Evolutionary conservation across 1,140 invertebrate genomes (phyloP), one percentile per base, ranked within the genome.

Genomic region (Luehdorfia chinensis): DNA sequence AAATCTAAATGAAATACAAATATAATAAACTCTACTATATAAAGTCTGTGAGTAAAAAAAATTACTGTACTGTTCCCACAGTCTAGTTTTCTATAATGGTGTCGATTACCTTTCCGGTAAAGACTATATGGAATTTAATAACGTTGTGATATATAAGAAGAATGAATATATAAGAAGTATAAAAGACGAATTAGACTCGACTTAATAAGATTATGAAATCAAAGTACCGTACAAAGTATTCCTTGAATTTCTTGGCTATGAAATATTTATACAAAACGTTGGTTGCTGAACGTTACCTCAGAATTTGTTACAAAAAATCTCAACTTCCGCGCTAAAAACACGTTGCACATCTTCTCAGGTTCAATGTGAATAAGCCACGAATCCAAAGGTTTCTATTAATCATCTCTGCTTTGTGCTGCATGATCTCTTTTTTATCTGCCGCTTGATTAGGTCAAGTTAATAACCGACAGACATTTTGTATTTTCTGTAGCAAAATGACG

Each of bases 241-340:
- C n/a, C n/a, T n/a, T n/a, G n/a, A n/a, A n/a, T n/a, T n/a, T n/a
- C n/a, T n/a, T n/a, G n/a, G n/a, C n/a, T n/a, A n/a, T n/a, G n/a
- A n/a, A n/a, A n/a, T n/a, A n/a, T n/a, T n/a, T n/a, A n/a, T n/a
- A n/a, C n/a, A n/a, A n/a, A n/a, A n/a, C n/a, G n/a, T n/a, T n/a
- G n/a, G n/a, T n/a, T n/a, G n/a, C n/a, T n/a, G 12, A 48, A 4
- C 11, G 44, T 59, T 47, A 46, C 34, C 60, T 60, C 44, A 55
- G 39, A 52, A 51, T 56, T 39, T 32, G 36, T 45, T n/a, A 32
- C 9, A 47, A 59, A 66, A 60, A 55, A 53, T 23, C 45, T 25
- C 27, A 31, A 36, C 44, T 68, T 72, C 66, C 70, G 61, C 32
- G 32, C 52, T 64, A 74, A 74, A 70, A 73, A 73, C 63, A 32